Conservation (phyloP, 2,888 invertebrate genomes). For the Scrobipalpa atriplicella region DNA sequence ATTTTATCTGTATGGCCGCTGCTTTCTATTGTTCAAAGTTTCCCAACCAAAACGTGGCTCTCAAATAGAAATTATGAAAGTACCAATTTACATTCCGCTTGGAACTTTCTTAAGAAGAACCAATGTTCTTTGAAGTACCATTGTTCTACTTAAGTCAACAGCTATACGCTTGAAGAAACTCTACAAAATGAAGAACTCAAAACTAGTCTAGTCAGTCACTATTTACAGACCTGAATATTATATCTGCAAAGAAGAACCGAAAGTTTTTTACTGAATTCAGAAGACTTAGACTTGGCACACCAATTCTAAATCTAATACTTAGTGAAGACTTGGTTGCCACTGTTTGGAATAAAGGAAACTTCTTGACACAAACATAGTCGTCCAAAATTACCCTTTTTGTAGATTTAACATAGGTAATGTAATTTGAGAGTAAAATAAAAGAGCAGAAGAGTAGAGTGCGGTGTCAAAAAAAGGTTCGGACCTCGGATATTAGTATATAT, state of each 20-base stretch:
- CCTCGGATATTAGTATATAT: no score
- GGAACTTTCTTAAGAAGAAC: slow-evolving; percentile 18
- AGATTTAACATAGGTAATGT: no score
- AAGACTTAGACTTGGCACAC: no score
- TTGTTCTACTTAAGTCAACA: slow-evolving; percentile 17
- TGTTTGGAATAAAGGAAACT: no score
- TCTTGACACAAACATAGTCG: no score
- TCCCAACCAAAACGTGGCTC: slow-evolving; percentile 41
- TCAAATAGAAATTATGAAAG: slow-evolving; percentile 27
- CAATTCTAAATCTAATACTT: no score
- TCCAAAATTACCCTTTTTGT: no score
- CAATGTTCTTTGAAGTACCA: slow-evolving; percentile 12
- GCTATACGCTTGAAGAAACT: slow-evolving; percentile 1
- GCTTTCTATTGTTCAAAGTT: slow-evolving; percentile 57
- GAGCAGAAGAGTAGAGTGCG: no score
- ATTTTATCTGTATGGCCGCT: slow-evolving; percentile 62
- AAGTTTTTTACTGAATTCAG: not conserved
- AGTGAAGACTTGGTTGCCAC: no score
- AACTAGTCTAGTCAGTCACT: not conserved
- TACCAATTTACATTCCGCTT: slow-evolving; percentile 26
- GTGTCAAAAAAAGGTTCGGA: no score
- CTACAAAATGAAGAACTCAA: slow-evolving; percentile 1
- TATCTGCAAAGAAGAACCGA: not conserved
- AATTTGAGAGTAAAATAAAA: no score
- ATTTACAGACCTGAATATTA: not conserved